Percentiles rank a stretch among this genome's conserved stretches.
Evolutionary conservation across 2,888 invertebrate genomes (phyloP).

Genomic region (Nephrotoma flavescens): DNA sequence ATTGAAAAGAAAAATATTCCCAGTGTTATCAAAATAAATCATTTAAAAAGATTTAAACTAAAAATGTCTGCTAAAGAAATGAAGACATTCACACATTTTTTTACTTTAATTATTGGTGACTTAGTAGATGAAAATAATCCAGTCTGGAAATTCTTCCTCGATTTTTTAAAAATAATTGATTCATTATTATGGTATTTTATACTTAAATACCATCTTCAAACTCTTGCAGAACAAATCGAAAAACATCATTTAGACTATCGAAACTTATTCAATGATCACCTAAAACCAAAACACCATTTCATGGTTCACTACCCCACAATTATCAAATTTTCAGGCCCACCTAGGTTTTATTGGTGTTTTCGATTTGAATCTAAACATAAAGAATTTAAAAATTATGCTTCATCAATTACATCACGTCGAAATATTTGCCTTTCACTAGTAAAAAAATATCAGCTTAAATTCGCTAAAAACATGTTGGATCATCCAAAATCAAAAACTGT

Average conservation of each 20-base stretch:
- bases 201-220: conserved; percentile 15
- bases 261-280: conserved; percentile 3
- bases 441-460: conserved; percentile 6
- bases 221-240: conserved; percentile 10
- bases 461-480: not conserved
- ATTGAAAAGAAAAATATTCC: not conserved
- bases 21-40: too few species aligned
- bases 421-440: conserved; percentile 6
- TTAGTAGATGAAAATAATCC: not conserved
- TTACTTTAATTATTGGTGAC: not conserved
- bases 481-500: not conserved
- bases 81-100: not conserved
- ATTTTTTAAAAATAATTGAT: not conserved
- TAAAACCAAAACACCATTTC: conserved; percentile 6
- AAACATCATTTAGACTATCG: not conserved
- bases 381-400: conserved; percentile 6
- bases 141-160: not conserved
- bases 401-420: conserved; percentile 4
- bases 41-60: not conserved
- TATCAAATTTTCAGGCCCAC: conserved; percentile 1
- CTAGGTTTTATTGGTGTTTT: conserved; percentile 5
- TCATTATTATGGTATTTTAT: not conserved
- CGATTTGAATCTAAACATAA: conserved; percentile 5
- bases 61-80: not conserved
- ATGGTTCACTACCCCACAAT: conserved; percentile 5